A percentile compares a stretch with the other conserved stretches of the same genome.
These are phyloP conservation scores for Gymnoscopelus microlampas DNA, from an alignment of 2,797 vertebrate species.

Conservation along the genomic window DNA sequence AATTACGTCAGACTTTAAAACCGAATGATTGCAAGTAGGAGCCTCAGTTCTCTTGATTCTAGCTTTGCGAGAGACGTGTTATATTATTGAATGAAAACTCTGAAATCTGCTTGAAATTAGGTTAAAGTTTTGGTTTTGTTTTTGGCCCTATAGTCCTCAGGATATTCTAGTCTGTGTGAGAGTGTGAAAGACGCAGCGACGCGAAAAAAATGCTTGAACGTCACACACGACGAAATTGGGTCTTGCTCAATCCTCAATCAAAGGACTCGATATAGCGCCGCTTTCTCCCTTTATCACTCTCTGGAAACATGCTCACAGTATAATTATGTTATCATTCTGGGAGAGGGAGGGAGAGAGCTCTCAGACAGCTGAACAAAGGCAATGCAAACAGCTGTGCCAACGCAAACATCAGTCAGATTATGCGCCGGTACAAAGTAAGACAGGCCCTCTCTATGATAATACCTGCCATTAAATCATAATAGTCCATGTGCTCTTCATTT, in stretches of 20 bases:
- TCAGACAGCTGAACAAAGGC: slow-evolving; percentile 75
- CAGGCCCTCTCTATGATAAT: slow-evolving; percentile 60
- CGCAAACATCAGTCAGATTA: slow-evolving; percentile 75
- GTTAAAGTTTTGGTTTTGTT: no score
- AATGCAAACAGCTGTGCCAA: slow-evolving; percentile 76
- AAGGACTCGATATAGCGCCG: slow-evolving; percentile 67
- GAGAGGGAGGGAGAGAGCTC: slow-evolving; percentile 66
- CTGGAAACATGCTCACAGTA: slow-evolving; percentile 70
- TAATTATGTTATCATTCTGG: slow-evolving; percentile 74
- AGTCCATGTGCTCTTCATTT: slow-evolving; percentile 49
- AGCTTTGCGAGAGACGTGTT: slow-evolving; percentile 3
- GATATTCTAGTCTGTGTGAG: no score
- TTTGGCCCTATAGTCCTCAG: no score
- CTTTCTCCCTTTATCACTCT: slow-evolving; percentile 66
- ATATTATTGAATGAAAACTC: slow-evolving; percentile 19
- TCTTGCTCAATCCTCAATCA: slow-evolving; percentile 58
- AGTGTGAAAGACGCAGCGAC: no score
- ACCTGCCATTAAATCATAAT: slow-evolving; percentile 57
- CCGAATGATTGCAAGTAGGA: neutral
- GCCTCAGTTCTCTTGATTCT: neutral
- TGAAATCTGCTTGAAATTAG: no score
- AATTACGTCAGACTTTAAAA: no score
- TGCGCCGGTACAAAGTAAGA: slow-evolving; percentile 67
- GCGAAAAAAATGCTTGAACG: neutral
- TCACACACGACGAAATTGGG: slow-evolving; percentile 4